Percentiles rank a stretch among this genome's conserved stretches.
Conservation (phyloP, 2,888 invertebrate genomes). For the Pristionchus japonicus region DNA sequence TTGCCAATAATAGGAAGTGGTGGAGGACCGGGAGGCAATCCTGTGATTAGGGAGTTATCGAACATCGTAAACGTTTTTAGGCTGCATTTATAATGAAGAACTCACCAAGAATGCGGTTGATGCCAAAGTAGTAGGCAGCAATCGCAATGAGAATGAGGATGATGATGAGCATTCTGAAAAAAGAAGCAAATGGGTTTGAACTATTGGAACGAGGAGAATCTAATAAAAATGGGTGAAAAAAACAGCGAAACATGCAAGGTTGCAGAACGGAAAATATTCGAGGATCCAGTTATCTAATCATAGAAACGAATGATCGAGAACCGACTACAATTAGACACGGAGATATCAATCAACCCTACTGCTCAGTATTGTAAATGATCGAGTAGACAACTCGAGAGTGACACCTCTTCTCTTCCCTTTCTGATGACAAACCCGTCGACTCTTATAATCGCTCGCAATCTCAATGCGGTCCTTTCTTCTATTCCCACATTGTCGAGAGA, state of each 20-base stretch:
- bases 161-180: slow-evolving; percentile 2
- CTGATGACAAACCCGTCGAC: not conserved
- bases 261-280: not conserved
- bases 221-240: not conserved
- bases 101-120: slow-evolving; percentile 11
- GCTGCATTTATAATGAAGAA: not conserved
- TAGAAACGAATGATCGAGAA: too few species aligned
- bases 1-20: slow-evolving; percentile 27
- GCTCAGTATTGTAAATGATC: too few species aligned
- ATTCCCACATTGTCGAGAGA: not conserved
- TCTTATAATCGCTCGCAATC: not conserved
- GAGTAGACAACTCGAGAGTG: not conserved
- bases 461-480: not conserved
- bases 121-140: not conserved
- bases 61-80: not conserved
- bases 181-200: too few species aligned
- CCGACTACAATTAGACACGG: too few species aligned
- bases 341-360: too few species aligned
- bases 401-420: not conserved
- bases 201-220: not conserved
- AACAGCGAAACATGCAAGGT: not conserved
- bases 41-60: too few species aligned
- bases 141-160: not conserved
- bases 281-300: not conserved
- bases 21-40: slow-evolving; percentile 16